Base-by-base conservation (phyloP, 2,888 invertebrate species). In the Lepidochrysops patricia region DNA sequence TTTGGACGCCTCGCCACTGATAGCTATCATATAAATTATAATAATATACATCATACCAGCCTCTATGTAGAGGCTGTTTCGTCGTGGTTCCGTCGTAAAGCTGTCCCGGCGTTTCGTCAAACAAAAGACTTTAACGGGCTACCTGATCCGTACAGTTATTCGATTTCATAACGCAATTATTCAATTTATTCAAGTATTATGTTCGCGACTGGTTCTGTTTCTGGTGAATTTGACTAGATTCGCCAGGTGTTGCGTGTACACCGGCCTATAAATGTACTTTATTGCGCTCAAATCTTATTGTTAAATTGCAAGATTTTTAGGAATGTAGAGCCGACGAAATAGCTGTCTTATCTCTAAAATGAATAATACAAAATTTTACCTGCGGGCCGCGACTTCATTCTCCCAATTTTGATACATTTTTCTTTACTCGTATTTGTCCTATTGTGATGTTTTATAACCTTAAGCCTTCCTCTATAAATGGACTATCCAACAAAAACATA, bases 131-230 rank as follows among this genome's bases (percentile, higher is more conserved):
- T 58, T 43, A 50, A 58, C 34, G 58, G 50, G 34, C 15, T 25
- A 50, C 52, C 50, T 35, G 59, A 59, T 29, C 29, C 25, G 35
- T 35, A 62, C 61, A 63, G 62, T 52, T 62, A 66, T 66, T 63
- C 60, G 61, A 59, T 66, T 66, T 66, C 66, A 66, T 65, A 66
- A 66, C 58, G 61, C 58, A 64, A 66, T 66, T 66, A 66, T 66
- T 66, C 63, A 63, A 63, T 59, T 52, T 52, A 54, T 54, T 54
- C 54, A 54, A 32, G 58, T 50, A 58, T 58, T 58, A 59, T 59
- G 59, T 59, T 52, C 25, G 62, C 62, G 60, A 60, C 61, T 58
- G 64, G 66, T 66, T 56, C 26, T 48, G 43, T 37, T 57, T 25
- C 37, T 43, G 50, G 48, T 49, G 50, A 34, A 50, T 58, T 58